A percentile compares a stretch with the other conserved stretches of the same genome.
Conservation (phyloP, 2,113 vertebrate species). For the Hydropotes inermis region DNA sequence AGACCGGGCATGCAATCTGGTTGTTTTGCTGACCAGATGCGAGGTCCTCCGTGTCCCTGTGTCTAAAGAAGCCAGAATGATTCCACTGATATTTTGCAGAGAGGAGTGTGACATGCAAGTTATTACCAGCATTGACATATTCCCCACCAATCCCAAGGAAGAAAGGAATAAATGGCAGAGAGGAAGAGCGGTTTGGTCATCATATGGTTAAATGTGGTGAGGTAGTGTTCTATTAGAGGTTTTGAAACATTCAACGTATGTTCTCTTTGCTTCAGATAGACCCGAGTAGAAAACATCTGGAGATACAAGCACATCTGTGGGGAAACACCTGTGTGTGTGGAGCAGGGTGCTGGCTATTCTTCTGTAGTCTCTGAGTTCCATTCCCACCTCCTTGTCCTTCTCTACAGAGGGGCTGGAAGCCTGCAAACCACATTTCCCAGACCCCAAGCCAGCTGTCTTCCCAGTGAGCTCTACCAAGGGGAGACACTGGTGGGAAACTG, state of each 20-base stretch:
- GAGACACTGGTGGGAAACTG: not conserved
- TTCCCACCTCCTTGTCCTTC: not conserved
- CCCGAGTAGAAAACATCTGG: constrained; percentile 43
- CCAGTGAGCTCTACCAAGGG: not conserved
- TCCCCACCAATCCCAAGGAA: not conserved
- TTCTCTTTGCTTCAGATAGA: constrained; percentile 24
- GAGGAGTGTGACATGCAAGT: not conserved
- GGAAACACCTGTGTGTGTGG: not conserved
- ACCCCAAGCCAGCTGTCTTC: not conserved
- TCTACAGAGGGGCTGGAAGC: not conserved
- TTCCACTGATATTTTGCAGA: not conserved
- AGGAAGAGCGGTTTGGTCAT: not conserved
- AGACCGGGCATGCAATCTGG: not conserved
- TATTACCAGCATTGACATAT: not conserved
- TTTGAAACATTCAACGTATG: constrained; percentile 11
- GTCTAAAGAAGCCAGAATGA: not conserved
- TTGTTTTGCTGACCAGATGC: not conserved
- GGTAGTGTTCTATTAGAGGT: constrained; percentile 12
- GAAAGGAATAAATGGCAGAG: not conserved
- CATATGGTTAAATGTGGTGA: not conserved
- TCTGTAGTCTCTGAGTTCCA: not conserved
- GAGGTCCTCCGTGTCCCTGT: not conserved
- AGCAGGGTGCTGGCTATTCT: not conserved
- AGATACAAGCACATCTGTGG: not conserved
- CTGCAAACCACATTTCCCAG: not conserved